A percentile compares a stretch with the other conserved stretches of the same genome.
Conservation (phyloP, 53 echinoderm and acorn worm species). For the Apostichopus leukothele region DNA sequence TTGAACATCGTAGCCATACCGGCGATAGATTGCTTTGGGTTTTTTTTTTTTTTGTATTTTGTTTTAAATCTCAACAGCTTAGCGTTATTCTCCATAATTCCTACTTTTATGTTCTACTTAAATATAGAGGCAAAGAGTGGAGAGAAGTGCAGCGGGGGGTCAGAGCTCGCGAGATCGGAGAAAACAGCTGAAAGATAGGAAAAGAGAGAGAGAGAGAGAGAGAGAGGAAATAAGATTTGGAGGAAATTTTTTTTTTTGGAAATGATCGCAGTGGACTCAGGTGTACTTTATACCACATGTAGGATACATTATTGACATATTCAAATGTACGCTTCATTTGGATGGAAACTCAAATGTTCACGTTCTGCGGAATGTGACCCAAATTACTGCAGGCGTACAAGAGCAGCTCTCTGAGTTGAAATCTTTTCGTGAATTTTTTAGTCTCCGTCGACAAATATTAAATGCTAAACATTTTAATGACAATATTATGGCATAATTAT, state of each 20-base stretch:
- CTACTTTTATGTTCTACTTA: conserved; percentile 34
- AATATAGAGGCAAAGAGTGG: not conserved
- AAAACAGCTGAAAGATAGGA: not conserved
- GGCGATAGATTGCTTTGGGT: conserved; percentile 29
- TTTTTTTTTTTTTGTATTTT: not conserved
- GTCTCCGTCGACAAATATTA: no score
- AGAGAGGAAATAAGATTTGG: no score
- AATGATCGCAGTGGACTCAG: not conserved
- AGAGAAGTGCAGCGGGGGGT: conserved; percentile 21
- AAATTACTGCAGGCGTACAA: no score
- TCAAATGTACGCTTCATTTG: no score
- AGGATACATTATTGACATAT: no score
- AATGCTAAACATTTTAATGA: no score
- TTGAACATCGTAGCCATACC: not conserved
- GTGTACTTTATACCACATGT: no score
- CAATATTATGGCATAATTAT: no score
- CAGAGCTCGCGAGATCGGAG: not conserved
- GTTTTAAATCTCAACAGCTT: conserved; percentile 24
- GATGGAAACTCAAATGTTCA: no score
- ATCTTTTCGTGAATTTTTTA: no score
- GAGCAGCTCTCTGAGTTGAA: no score
- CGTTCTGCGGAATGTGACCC: no score
- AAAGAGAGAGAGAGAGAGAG: not conserved
- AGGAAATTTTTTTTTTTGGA: not conserved
- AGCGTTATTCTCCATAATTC: conserved; percentile 40